Conservation (phyloP, 1,140 invertebrate genomes). For the Marisa cornuarietis region DNA sequence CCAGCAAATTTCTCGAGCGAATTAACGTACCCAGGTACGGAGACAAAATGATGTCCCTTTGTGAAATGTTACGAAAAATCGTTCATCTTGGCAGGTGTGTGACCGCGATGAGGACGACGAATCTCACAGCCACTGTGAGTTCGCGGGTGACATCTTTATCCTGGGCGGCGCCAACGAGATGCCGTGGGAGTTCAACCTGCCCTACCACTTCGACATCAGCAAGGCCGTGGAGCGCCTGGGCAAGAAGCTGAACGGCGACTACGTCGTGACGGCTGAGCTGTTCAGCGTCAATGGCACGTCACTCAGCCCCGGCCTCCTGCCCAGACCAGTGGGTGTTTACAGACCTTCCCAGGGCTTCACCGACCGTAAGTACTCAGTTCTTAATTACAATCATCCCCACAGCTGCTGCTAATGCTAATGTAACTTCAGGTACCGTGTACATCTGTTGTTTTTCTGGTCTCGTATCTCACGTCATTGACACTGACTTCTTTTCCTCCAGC, state of each 20-base stretch:
- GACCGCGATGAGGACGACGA: slow-evolving; percentile 6
- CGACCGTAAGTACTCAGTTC: slow-evolving; percentile 32
- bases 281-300: slow-evolving; percentile 34
- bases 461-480: background rate
- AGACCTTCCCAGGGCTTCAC: slow-evolving; percentile 18
- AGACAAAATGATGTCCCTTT: background rate
- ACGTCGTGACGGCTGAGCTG: slow-evolving; percentile 24
- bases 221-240: slow-evolving; percentile 18
- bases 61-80: background rate
- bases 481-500: slow-evolving; percentile 19
- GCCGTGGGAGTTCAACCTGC: slow-evolving; percentile 30
- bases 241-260: slow-evolving; percentile 21
- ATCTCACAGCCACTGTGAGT: slow-evolving; percentile 23
- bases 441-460: too few relatives aligned
- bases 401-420: too few relatives aligned
- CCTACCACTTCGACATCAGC: slow-evolving; percentile 36
- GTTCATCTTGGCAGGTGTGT: slow-evolving; percentile 12
- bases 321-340: slow-evolving; percentile 22
- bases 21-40: too few relatives aligned
- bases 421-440: too few relatives aligned
- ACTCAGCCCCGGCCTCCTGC: slow-evolving; percentile 21
- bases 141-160: slow-evolving; percentile 33
- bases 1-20: too few relatives aligned
- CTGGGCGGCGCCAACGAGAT: slow-evolving; percentile 33
- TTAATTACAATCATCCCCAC: too few relatives aligned